Percentiles rank a stretch among this genome's conserved stretches.
Conservation (phyloP, 1,140 invertebrate genomes). For the Lasioglossum baleicum region DNA sequence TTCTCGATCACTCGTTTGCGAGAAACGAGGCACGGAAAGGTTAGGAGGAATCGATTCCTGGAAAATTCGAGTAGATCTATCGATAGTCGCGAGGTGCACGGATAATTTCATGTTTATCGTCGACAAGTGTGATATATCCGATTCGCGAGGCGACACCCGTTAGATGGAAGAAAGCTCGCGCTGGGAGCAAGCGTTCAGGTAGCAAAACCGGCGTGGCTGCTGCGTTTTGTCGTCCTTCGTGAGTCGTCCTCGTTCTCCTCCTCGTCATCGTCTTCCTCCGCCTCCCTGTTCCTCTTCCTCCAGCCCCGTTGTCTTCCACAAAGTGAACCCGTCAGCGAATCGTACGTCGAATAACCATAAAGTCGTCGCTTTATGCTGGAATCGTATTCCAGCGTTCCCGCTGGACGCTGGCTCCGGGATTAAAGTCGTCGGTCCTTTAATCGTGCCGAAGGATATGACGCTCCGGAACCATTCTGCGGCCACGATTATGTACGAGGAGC, state of each 20-base stretch:
- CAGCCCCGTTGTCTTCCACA: constrained; percentile 52
- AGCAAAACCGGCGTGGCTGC: constrained; percentile 59
- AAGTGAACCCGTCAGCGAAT: constrained; percentile 66
- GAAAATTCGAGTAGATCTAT: too few relatives aligned
- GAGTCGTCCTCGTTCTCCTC: constrained; percentile 35
- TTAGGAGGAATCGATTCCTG: too few relatives aligned
- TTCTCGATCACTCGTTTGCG: too few relatives aligned
- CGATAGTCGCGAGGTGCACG: too few relatives aligned
- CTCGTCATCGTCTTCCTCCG: constrained; percentile 25
- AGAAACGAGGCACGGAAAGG: too few relatives aligned
- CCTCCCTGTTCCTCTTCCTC: constrained; percentile 17
- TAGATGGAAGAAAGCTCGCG: constrained; percentile 36
- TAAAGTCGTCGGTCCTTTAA: constrained; percentile 62
- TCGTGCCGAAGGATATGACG: constrained; percentile 63
- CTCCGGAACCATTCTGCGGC: constrained; percentile 45
- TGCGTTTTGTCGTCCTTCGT: constrained; percentile 55
- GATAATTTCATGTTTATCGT: too few relatives aligned
- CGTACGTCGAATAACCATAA: constrained; percentile 68
- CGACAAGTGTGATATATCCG: too few relatives aligned
- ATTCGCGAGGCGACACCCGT: too few relatives aligned
- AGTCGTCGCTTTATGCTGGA: constrained; percentile 67
- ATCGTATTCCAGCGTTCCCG: constrained; percentile 59
- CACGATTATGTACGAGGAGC: constrained; percentile 30
- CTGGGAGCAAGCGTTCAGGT: constrained; percentile 54
- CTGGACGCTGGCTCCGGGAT: constrained; percentile 51